Conservation (phyloP, 2,888 invertebrate genomes). For the Erebia ligea region DNA sequence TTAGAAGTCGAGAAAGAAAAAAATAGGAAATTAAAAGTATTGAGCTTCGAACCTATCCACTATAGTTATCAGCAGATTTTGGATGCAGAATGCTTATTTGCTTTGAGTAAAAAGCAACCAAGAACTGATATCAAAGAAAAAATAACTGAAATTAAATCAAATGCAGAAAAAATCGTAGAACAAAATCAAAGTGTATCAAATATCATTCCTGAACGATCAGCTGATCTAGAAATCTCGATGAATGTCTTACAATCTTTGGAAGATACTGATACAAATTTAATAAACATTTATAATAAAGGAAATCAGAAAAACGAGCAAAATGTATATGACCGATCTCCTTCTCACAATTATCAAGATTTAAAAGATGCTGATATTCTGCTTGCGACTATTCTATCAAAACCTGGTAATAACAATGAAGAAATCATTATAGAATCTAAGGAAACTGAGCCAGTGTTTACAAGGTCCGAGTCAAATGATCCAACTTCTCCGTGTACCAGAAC, state of each 20-base stretch:
- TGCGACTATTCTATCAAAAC: conserved; percentile 27
- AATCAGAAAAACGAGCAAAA: conserved; percentile 13
- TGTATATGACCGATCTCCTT: conserved; percentile 18
- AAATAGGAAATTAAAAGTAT: not conserved
- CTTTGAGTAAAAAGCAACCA: not conserved
- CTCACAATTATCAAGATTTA: conserved; percentile 44
- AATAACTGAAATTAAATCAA: not conserved
- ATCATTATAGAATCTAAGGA: not conserved
- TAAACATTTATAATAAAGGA: not conserved
- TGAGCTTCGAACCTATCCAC: conserved; percentile 36
- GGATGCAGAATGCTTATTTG: conserved; percentile 42
- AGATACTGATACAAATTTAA: not conserved
- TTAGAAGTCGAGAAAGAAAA: not conserved
- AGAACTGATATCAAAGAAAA: not conserved
- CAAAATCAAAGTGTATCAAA: not conserved
- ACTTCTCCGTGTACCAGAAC: not conserved
- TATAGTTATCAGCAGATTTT: conserved; percentile 44
- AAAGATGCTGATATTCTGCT: conserved; percentile 47
- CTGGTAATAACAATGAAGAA: not conserved
- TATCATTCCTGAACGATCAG: not conserved
- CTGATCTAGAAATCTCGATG: not conserved
- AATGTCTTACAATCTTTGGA: not conserved
- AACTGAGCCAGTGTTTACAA: not conserved
- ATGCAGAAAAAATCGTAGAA: not conserved
- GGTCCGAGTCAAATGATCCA: not conserved